phyloP scores from a whole-genome alignment of 2,888 invertebrate genomes.

The Eupithecia subumbrata region DNA sequence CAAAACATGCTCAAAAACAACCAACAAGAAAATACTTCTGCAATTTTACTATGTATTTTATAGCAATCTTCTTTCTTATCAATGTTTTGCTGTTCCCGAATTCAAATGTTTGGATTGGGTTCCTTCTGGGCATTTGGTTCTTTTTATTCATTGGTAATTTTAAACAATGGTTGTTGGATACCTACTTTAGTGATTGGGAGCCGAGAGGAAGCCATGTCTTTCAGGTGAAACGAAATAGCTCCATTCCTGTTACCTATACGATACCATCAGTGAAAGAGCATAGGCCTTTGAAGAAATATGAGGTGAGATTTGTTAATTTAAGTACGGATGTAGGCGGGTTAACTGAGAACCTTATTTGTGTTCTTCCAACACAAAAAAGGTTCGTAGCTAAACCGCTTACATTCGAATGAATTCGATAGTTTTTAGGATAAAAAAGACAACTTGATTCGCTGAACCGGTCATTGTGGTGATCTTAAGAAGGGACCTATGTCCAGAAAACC shows the following conservation, averaged over 20 bases:
- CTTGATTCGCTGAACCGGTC: neutral
- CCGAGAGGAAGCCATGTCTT: slow-evolving; percentile 54
- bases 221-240: slow-evolving; percentile 59
- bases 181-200: slow-evolving; percentile 70
- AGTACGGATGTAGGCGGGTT: too few species aligned
- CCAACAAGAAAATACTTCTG: slow-evolving; percentile 61
- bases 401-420: too few species aligned
- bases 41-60: slow-evolving; percentile 69
- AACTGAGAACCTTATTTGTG: too few species aligned
- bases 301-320: slow-evolving; percentile 64
- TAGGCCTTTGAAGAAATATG: slow-evolving; percentile 83
- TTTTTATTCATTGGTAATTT: slow-evolving; percentile 65
- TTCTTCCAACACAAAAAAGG: too few species aligned
- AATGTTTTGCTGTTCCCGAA: slow-evolving; percentile 72
- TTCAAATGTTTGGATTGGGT: slow-evolving; percentile 73
- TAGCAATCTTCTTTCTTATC: slow-evolving; percentile 67
- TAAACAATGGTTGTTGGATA: slow-evolving; percentile 72
- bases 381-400: too few species aligned
- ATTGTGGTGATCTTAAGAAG: neutral
- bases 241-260: slow-evolving; percentile 71
- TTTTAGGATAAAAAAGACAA: too few species aligned
- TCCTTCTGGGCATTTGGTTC: slow-evolving; percentile 75
- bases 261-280: slow-evolving; percentile 87
- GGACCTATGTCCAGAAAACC: neutral
- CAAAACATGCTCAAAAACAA: slow-evolving; percentile 39